These are phyloP conservation scores for Hypomesus transpacificus DNA, from an alignment of 2,113 vertebrate genomes.

Conservation along the genomic window DNA sequence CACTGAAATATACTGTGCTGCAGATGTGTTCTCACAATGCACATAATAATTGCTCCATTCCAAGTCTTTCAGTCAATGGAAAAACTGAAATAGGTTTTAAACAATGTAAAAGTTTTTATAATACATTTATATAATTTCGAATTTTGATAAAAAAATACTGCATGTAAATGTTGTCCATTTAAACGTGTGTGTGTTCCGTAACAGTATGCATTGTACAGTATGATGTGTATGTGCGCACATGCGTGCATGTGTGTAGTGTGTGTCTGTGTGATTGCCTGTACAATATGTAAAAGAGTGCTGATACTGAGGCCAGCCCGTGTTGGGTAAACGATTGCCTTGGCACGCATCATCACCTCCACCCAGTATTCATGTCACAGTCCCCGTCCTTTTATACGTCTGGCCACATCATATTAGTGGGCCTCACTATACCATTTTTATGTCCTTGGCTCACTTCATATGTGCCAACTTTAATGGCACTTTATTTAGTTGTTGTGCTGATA, in stretches of 20 bases:
- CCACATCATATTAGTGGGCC: slow-evolving; percentile 37
- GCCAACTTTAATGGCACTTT: slow-evolving; percentile 48
- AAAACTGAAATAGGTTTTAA: background rate
- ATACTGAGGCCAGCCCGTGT: background rate
- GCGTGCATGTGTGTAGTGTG: slow-evolving; percentile 4
- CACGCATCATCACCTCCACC: background rate
- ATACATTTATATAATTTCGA: background rate
- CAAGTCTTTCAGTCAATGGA: slow-evolving; percentile 1
- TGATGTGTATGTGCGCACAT: background rate
- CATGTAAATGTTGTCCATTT: background rate
- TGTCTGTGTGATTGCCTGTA: background rate
- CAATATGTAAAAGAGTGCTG: too few relatives aligned
- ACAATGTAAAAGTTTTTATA: too few relatives aligned
- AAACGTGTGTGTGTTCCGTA: too few relatives aligned
- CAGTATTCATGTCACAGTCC: background rate
- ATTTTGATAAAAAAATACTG: background rate
- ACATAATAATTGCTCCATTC: background rate
- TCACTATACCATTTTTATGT: slow-evolving; percentile 40
- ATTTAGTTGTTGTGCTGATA: slow-evolving; percentile 36
- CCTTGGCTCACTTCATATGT: slow-evolving; percentile 42
- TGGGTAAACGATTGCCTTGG: background rate
- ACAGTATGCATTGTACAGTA: too few relatives aligned
- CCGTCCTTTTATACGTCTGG: slow-evolving; percentile 49
- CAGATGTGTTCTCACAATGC: slow-evolving; percentile 20
- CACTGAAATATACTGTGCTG: slow-evolving; percentile 8